Evolutionary conservation across 2,888 invertebrate genomes (phyloP), one percentile per base, ranked within the genome.

Genomic region (Prosapia bicincta): DNA sequence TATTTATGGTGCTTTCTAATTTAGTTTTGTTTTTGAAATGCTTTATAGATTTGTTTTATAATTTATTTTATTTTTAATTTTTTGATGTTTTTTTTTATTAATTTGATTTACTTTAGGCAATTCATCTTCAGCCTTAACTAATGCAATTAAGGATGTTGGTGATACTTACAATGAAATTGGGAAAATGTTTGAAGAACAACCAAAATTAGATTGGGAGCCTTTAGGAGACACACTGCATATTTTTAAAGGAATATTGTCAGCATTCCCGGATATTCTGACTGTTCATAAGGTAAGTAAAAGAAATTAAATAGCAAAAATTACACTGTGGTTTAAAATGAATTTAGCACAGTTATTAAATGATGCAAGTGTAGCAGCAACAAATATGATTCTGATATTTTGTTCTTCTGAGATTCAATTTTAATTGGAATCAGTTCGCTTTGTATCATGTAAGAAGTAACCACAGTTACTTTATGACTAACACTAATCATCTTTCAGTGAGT

Each of bases 91-190:
- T n/a, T n/a, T n/a, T n/a, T n/a, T n/a, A n/a, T n/a, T n/a, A n/a
- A n/a, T n/a, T n/a, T n/a, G n/a, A n/a, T 15, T 67, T 25, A 67
- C 25, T 67, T 13, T 26, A 67, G 26, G 26, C n/a, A 26, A 1
- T 15, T 67, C 67, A 13, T 43, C 26, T 26, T 23, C 65, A 65
- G 76, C 71, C n/a, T 30, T 72, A 54, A 24, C 71, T 7, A 74
- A 76, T 15, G 81, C 81, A 15, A 76, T 82, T 7, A 94, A 93
- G 82, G 89, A 92, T 83, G 94, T 97, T 0, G 97, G 97, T 10
- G 93, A 94, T 66, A 92, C 95, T 1, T 98, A 96, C 84, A 93
- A 95, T 82, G 92, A 93, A 76, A 95, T 98, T 79, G 98, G 96
- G 0, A 91, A 91, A 83, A 87, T 97, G 84, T 96, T 92, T 85